Evolutionary conservation across 2,888 invertebrate genomes (phyloP).

Genomic region (Diarsia mendica): DNA sequence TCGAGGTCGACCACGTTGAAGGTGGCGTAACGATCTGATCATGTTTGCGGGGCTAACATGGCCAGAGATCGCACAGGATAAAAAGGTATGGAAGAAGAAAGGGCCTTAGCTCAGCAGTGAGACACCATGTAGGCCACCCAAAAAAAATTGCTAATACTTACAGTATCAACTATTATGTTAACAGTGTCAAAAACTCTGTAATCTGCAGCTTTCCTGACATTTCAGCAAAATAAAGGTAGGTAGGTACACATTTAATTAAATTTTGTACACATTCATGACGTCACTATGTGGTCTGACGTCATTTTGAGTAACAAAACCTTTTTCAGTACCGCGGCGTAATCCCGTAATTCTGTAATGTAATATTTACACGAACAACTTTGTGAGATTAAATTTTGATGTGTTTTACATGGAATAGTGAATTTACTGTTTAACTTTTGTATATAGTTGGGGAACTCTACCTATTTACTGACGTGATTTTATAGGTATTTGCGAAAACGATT

Average conservation of each 20-base stretch:
- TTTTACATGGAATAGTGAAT: not conserved
- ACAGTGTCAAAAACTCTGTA: conserved; percentile 30
- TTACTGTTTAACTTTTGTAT: not conserved
- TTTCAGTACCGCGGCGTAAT: conserved; percentile 58
- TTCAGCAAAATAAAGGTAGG: conserved; percentile 54
- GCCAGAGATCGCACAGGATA: too few relatives aligned
- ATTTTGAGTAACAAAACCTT: conserved; percentile 62
- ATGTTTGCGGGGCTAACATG: too few relatives aligned
- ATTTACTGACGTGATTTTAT: not conserved
- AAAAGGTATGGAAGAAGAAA: too few relatives aligned
- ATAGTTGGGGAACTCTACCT: not conserved
- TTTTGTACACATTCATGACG: conserved; percentile 64
- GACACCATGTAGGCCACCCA: too few relatives aligned
- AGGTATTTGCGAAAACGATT: not conserved
- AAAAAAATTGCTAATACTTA: not conserved
- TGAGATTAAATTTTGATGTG: conserved; percentile 53
- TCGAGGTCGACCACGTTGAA: too few relatives aligned
- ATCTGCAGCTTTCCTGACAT: conserved; percentile 44
- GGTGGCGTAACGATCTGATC: too few relatives aligned
- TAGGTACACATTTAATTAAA: conserved; percentile 72
- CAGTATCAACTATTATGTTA: conserved; percentile 10
- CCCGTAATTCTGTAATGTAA: conserved; percentile 42
- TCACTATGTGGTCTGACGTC: conserved; percentile 65
- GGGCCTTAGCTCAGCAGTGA: too few relatives aligned
- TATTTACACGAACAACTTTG: conserved; percentile 34